A percentile compares a stretch with the other conserved stretches of the same genome.
Conservation (phyloP, 2,888 invertebrate species). For the Halocaridina rubra region DNA sequence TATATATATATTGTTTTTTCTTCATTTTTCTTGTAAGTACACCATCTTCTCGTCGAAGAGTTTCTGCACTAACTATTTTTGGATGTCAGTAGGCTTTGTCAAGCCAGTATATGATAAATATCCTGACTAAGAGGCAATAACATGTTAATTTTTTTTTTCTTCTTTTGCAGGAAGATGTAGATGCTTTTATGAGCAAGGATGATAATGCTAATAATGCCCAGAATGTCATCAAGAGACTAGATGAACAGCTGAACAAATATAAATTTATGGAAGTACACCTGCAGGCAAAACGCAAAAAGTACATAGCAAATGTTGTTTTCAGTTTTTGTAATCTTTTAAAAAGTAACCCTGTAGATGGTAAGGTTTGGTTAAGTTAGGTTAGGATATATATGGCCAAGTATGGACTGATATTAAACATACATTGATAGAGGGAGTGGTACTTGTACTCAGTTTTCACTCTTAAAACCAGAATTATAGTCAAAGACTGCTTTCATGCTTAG, state of each 20-base stretch:
- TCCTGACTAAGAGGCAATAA: background rate
- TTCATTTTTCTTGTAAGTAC: background rate
- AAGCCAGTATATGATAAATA: background rate
- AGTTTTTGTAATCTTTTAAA: too few relatives aligned
- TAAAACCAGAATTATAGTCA: too few relatives aligned
- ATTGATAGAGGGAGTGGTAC: too few relatives aligned
- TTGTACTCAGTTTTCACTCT: too few relatives aligned
- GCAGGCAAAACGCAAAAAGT: slow-evolving; percentile 79
- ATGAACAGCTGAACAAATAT: slow-evolving; percentile 95
- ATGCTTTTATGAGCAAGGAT: slow-evolving; percentile 91
- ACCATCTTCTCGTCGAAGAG: background rate
- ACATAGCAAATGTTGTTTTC: background rate
- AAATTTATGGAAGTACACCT: slow-evolving; percentile 97
- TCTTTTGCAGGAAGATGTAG: slow-evolving; percentile 82
- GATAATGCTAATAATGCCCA: slow-evolving; percentile 78
- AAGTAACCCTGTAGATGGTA: too few relatives aligned
- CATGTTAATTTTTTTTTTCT: background rate
- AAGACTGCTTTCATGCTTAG: too few relatives aligned
- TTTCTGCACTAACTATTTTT: background rate
- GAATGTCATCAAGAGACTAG: slow-evolving; percentile 84
- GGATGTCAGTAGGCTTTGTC: background rate
- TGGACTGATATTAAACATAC: too few relatives aligned
- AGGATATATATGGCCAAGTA: too few relatives aligned
- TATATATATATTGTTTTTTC: too few relatives aligned
- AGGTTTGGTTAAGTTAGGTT: too few relatives aligned